phyloP scores from a whole-genome alignment of 2,113 vertebrate genomes.

The Syngnathus typhle region DNA sequence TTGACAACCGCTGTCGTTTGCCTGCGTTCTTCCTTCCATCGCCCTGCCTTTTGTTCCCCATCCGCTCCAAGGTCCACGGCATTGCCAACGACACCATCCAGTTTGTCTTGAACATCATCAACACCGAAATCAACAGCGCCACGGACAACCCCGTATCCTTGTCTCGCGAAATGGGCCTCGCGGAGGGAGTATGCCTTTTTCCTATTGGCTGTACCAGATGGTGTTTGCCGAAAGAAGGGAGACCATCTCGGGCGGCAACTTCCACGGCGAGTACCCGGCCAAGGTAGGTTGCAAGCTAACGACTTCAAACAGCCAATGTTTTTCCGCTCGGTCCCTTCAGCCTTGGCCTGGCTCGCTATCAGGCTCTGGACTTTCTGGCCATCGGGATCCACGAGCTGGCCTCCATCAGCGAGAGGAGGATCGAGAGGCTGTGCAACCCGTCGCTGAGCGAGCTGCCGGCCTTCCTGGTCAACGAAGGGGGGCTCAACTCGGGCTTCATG shows the following conservation, averaged over 20 bases:
- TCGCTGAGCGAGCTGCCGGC: slow-evolving; percentile 92
- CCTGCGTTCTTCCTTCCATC: neutral
- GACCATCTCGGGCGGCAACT: slow-evolving; percentile 97
- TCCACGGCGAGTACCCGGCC: slow-evolving; percentile 96
- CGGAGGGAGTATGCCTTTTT: neutral
- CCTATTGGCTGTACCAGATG: slow-evolving; percentile 77
- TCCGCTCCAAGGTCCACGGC: slow-evolving; percentile 81
- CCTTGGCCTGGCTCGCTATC: neutral
- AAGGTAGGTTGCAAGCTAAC: slow-evolving; percentile 48
- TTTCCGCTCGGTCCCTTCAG: neutral
- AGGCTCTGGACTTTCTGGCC: slow-evolving; percentile 84
- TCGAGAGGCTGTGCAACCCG: slow-evolving; percentile 92
- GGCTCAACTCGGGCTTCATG: slow-evolving; percentile 98
- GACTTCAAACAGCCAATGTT: neutral
- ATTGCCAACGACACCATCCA: slow-evolving; percentile 89
- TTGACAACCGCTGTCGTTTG: no score
- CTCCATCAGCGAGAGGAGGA: slow-evolving; percentile 92
- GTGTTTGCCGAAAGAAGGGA: slow-evolving; percentile 93
- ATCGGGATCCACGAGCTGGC: slow-evolving; percentile 94
- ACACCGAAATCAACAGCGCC: slow-evolving; percentile 93
- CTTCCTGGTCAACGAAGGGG: slow-evolving; percentile 94
- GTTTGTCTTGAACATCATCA: slow-evolving; percentile 91
- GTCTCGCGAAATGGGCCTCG: neutral
- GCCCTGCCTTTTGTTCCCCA: neutral
- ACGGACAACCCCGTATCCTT: slow-evolving; percentile 99